Evolutionary conservation across 2,797 vertebrate species (phyloP).

Genomic region (Alcedo quadribrachys): DNA sequence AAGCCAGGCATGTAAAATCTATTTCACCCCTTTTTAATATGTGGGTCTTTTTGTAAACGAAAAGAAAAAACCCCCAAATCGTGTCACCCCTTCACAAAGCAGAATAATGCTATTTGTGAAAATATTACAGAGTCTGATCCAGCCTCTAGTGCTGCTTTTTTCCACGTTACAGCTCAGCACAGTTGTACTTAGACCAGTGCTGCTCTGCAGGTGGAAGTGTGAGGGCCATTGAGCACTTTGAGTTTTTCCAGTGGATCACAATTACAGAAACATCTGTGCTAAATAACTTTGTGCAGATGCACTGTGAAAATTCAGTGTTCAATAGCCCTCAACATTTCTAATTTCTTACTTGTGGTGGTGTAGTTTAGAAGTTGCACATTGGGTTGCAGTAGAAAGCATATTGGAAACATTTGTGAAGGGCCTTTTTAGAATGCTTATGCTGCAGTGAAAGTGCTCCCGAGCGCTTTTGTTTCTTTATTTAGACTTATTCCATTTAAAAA

Average conservation of each 20-base stretch:
- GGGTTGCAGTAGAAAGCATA: constrained; percentile 60
- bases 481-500: constrained; percentile 47
- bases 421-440: constrained; percentile 61
- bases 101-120: background rate
- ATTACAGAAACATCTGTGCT: constrained; percentile 85
- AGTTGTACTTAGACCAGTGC: background rate
- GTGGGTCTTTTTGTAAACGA: constrained; percentile 57
- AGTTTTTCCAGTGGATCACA: constrained; percentile 66
- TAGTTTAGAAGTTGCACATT: constrained; percentile 62
- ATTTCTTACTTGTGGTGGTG: constrained; percentile 56
- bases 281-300: constrained; percentile 73
- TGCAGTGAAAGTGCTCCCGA: constrained; percentile 57
- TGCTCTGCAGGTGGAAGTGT: constrained; percentile 47
- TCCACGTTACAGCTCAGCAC: background rate
- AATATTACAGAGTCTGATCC: constrained; percentile 9
- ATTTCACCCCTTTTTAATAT: constrained; percentile 70
- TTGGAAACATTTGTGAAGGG: constrained; percentile 66
- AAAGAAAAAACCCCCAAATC: background rate
- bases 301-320: constrained; percentile 44
- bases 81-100: constrained; percentile 14
- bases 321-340: constrained; percentile 38
- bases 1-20: constrained; percentile 73
- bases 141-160: constrained; percentile 30
- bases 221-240: constrained; percentile 38
- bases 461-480: constrained; percentile 60